A percentile compares a stretch with the other conserved stretches of the same genome.
Conservation (phyloP, 2,888 invertebrate genomes). For the Amblyjoppa fuscipennis region DNA sequence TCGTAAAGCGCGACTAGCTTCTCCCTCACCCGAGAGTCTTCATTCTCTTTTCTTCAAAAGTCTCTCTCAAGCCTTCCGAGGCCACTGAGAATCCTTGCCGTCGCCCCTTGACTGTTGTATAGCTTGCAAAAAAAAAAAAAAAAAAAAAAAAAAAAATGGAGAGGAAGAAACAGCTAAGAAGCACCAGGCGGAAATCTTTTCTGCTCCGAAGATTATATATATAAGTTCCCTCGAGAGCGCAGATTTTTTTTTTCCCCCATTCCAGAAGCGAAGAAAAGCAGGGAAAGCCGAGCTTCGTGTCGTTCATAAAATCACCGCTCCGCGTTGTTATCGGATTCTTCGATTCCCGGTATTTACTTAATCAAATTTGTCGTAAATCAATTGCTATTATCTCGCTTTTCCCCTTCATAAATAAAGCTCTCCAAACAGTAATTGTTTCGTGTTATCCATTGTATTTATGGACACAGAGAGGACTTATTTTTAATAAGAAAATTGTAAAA, state of each 20-base stretch:
- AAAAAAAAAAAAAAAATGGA: constrained; percentile 55
- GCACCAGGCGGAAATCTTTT: constrained; percentile 32
- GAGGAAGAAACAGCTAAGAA: constrained; percentile 15
- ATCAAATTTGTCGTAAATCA: constrained; percentile 28
- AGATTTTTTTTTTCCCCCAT: background rate
- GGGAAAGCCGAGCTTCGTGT: background rate
- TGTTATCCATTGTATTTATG: too few species aligned
- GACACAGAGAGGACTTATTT: too few species aligned
- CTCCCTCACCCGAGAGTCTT: constrained; percentile 41
- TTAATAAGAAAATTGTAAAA: too few species aligned
- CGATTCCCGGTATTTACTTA: constrained; percentile 21
- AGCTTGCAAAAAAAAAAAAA: constrained; percentile 44
- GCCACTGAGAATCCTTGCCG: constrained; percentile 34
- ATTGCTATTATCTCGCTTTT: background rate
- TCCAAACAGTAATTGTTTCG: background rate
- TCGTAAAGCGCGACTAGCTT: constrained; percentile 67
- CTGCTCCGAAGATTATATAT: constrained; percentile 29
- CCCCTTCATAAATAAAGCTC: background rate
- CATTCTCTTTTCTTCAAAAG: constrained; percentile 29
- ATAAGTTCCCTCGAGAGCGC: constrained; percentile 11
- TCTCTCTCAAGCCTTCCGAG: constrained; percentile 49
- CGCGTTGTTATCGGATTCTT: constrained; percentile 29
- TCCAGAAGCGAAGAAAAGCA: constrained; percentile 1
- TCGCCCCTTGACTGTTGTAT: constrained; percentile 33
- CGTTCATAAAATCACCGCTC: constrained; percentile 37